Evolutionary conservation across 2,888 invertebrate genomes (phyloP).

Genomic region (Malacosoma neustria): DNA sequence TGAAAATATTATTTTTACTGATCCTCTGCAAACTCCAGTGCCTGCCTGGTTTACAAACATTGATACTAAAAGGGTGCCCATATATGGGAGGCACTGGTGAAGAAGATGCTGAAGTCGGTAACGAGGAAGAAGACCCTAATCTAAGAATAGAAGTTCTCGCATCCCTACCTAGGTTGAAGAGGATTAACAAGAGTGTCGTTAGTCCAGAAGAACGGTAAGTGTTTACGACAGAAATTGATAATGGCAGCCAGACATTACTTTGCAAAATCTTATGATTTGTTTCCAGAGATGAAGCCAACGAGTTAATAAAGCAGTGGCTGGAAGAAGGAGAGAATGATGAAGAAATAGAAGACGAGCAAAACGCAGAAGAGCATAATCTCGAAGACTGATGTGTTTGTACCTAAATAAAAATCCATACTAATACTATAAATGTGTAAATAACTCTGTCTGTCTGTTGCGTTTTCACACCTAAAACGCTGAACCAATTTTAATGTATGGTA

Average conservation of each 20-base stretch:
- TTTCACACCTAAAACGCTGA: too few relatives aligned
- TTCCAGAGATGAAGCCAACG: conserved; percentile 47
- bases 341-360: conserved; percentile 32
- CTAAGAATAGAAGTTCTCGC: conserved; percentile 63
- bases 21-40: too few relatives aligned
- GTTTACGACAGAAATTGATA: too few relatives aligned
- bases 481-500: too few relatives aligned
- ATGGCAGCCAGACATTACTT: too few relatives aligned
- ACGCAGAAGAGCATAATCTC: conserved; percentile 23
- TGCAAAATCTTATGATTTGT: conserved; percentile 3
- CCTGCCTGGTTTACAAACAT: conserved; percentile 57
- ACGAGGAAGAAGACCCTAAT: conserved; percentile 47
- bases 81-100: conserved; percentile 63
- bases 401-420: too few relatives aligned
- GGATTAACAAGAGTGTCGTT: conserved; percentile 69
- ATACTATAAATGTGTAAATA: too few relatives aligned
- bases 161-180: conserved; percentile 64
- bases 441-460: too few relatives aligned
- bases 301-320: conserved; percentile 46
- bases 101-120: conserved; percentile 35
- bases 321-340: conserved; percentile 55
- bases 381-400: conserved; percentile 21
- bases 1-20: too few relatives aligned
- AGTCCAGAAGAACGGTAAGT: conserved; percentile 69
- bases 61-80: conserved; percentile 73